phyloP scores from a whole-genome alignment of 2,113 vertebrate species.

The Grammomys surdaster region DNA sequence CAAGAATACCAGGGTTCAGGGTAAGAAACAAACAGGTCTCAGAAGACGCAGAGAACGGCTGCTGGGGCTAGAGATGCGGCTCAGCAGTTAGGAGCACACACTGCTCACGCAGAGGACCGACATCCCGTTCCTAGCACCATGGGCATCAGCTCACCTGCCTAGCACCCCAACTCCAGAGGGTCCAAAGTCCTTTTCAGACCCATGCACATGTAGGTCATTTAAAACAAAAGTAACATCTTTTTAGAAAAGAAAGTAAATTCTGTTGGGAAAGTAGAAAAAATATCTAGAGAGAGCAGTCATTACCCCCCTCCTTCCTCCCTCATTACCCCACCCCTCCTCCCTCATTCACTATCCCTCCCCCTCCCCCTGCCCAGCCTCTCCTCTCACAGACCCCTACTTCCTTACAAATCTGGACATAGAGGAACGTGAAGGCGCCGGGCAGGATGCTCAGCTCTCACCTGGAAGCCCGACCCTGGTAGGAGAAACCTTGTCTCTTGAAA shows the following conservation, averaged over 20 bases:
- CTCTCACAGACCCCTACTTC: background rate
- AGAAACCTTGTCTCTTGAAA: conserved; percentile 94
- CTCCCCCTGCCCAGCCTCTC: background rate
- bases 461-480: conserved; percentile 90
- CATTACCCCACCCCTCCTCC: too few species aligned
- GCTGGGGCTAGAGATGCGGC: background rate
- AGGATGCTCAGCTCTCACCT: conserved; percentile 79
- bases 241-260: background rate
- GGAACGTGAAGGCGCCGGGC: background rate
- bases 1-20: background rate
- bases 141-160: background rate
- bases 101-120: background rate
- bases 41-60: background rate
- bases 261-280: background rate
- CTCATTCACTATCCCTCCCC: too few species aligned
- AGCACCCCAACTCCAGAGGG: background rate
- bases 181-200: background rate
- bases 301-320: too few species aligned
- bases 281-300: background rate
- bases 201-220: background rate
- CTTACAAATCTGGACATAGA: background rate
- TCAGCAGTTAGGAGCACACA: background rate
- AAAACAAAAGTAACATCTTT: background rate
- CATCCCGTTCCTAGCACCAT: background rate
- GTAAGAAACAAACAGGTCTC: background rate